Evolutionary conservation across 2,797 vertebrate species (phyloP), one percentile per base, ranked within the genome.

Genomic region (Girardinus metallicus): DNA sequence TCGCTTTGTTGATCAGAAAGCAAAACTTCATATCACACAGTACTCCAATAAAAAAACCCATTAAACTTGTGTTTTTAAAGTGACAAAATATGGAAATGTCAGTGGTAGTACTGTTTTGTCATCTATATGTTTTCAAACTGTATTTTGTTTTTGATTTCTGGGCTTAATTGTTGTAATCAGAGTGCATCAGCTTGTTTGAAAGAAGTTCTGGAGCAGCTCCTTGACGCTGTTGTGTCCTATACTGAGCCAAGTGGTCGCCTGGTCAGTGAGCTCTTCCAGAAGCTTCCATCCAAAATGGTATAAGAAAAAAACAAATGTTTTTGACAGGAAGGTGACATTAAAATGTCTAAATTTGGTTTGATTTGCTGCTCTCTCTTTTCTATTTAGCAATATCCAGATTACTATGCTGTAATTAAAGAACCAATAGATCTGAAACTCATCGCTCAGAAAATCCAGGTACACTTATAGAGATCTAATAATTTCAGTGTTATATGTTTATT

Each of bases 401-500:
- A 99, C 96, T 99, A 98, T 91, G 98, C 98, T 91, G 97, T 99
- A 95, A 99, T 99, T 91, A 99, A 99, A 93, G 98, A 99, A 79
- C 99, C 99, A 62, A 98, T 99, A 74, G 99, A 99, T 96, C 96
- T 99, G 89, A 99, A 99, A 95, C 96, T 96, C 76, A 96, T 99
- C 80, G 96, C 98, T 77, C 99, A 99, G 87, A 97, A 97, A 94
- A 99, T 99, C 95, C 98, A 99, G 97, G 99, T 99, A 87, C 7
- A 18, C 12, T 15, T 0, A 80, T 47, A n/a, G 1, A 23, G 51
- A 13, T n/a, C 26, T 15, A 55, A 36, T 73, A 31, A 34, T 0
- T 49, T 74, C 29, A n/a, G 8, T 15, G 11, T 57, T 21, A 39
- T 57, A 34, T 68, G 2, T 9, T 57, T 43, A 2, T 68, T 36